A percentile compares a stretch with the other conserved stretches of the same genome.
phyloP scores from a whole-genome alignment of 2,888 invertebrate genomes.

The Coleophora deauratella region DNA sequence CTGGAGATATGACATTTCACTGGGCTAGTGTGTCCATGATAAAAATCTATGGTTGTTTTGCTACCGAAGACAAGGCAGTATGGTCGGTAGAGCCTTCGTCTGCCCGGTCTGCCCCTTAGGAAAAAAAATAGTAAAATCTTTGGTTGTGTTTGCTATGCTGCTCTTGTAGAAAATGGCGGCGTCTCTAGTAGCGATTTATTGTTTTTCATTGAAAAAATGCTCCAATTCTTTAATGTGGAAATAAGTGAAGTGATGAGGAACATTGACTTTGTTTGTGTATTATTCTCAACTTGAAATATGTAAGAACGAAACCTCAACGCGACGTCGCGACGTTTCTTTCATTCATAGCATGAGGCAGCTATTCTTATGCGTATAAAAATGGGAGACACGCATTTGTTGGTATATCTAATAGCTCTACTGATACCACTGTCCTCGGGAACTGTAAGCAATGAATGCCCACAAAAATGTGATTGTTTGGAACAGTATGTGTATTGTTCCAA shows the following conservation, averaged over 20 bases:
- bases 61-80: too few species aligned
- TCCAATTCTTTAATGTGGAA: conserved; percentile 30
- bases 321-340: conserved; percentile 18
- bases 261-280: conserved; percentile 28
- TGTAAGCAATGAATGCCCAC: conserved; percentile 75
- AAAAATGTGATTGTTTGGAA: conserved; percentile 81
- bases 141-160: too few species aligned
- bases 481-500: conserved; percentile 84
- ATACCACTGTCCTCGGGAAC: conserved; percentile 40
- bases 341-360: conserved; percentile 46
- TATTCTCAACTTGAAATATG: conserved; percentile 36
- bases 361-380: conserved; percentile 64
- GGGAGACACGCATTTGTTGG: conserved; percentile 63
- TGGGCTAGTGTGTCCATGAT: too few species aligned
- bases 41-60: too few species aligned
- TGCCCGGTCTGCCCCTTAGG: too few species aligned
- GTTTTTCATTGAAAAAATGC: conserved; percentile 47
- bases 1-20: too few species aligned
- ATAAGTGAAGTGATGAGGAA: conserved; percentile 32
- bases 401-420: conserved; percentile 47
- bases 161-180: conserved; percentile 52
- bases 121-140: too few species aligned
- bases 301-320: conserved; percentile 39
- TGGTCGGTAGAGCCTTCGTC: too few species aligned
- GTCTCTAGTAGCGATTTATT: conserved; percentile 47